Conservation (phyloP, 2,113 vertebrate genomes). For the Lathamus discolor region DNA sequence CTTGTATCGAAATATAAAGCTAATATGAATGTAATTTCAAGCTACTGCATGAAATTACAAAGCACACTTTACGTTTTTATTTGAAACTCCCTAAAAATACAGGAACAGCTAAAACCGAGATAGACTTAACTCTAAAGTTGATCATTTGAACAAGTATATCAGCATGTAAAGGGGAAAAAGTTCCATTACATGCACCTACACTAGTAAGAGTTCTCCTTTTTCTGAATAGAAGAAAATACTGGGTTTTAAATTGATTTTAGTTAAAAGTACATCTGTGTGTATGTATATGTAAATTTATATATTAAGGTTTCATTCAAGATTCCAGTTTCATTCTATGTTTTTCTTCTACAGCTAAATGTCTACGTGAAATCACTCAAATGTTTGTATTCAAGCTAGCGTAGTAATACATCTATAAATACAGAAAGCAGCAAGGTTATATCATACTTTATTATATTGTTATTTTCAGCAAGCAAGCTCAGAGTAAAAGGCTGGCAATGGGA, state of each 20-base stretch:
- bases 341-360: background rate
- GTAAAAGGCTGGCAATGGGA: background rate
- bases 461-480: constrained; percentile 30
- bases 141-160: background rate
- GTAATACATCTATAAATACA: constrained; percentile 20
- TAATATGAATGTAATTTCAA: background rate
- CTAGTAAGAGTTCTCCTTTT: background rate
- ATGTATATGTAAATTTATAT: background rate
- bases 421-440: constrained; percentile 19
- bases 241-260: background rate
- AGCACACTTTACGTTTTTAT: background rate
- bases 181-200: background rate
- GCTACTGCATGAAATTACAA: background rate
- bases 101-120: background rate
- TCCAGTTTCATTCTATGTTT: background rate
- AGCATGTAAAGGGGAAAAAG: background rate
- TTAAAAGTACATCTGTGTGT: background rate
- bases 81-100: background rate
- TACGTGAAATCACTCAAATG: background rate
- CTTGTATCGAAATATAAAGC: background rate
- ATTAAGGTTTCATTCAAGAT: constrained; percentile 7
- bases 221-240: background rate
- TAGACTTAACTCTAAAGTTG: background rate
- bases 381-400: background rate
- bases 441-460: constrained; percentile 45